These are phyloP conservation scores for Gephyroberyx darwinii DNA, from an alignment of 2,797 vertebrate genomes.

Conservation along the genomic window DNA sequence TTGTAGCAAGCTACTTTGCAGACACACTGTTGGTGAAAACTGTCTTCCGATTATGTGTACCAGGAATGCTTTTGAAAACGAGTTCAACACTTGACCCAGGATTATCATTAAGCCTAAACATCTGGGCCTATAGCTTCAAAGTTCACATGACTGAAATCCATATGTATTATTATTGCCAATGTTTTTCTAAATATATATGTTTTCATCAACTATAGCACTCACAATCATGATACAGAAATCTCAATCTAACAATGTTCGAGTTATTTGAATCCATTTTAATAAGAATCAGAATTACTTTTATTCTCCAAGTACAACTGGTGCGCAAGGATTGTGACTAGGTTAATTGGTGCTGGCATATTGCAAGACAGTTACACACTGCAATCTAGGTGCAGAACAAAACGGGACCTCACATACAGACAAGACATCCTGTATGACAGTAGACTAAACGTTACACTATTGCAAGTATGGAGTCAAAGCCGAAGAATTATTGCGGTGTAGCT, in stretches of 20 bases:
- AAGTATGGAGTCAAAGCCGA: background rate
- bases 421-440: background rate
- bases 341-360: slow-evolving; percentile 15
- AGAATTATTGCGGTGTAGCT: slow-evolving; percentile 7
- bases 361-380: slow-evolving; percentile 5
- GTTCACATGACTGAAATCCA: slow-evolving; percentile 25
- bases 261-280: slow-evolving; percentile 37
- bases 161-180: slow-evolving; percentile 13
- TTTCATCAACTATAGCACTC: slow-evolving; percentile 1
- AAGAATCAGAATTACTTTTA: background rate
- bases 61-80: background rate
- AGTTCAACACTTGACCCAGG: slow-evolving; percentile 19
- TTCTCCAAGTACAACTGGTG: slow-evolving; percentile 6
- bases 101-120: slow-evolving; percentile 18
- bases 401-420: background rate
- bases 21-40: slow-evolving; percentile 21
- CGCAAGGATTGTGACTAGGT: slow-evolving; percentile 5
- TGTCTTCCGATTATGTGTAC: slow-evolving; percentile 8
- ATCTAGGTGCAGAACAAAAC: background rate
- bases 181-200: background rate
- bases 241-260: slow-evolving; percentile 6
- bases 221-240: slow-evolving; percentile 29
- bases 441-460: background rate
- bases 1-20: slow-evolving; percentile 30
- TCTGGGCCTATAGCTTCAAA: slow-evolving; percentile 9